Percentiles rank a stretch among this genome's conserved stretches.
Evolutionary conservation across 2,888 invertebrate species (phyloP).

Genomic region (Phymatocera aterrima): DNA sequence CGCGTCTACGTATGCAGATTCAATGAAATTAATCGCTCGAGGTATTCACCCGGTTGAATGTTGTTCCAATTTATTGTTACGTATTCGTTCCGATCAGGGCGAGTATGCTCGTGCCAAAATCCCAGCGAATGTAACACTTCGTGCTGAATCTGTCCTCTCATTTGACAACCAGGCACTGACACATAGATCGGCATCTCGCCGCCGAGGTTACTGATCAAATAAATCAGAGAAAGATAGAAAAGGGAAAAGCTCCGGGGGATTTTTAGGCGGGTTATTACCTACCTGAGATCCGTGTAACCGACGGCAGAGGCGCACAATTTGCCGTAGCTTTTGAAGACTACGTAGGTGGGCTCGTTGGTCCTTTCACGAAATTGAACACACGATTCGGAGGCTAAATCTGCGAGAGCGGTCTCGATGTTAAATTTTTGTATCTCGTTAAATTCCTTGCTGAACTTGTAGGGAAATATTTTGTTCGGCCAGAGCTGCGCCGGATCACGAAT

Average conservation of each 20-base stretch:
- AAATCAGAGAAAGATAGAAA: neutral
- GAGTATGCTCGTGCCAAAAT: conserved; percentile 67
- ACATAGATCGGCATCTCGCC: conserved; percentile 59
- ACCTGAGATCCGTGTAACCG: conserved; percentile 22
- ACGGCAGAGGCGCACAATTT: conserved; percentile 47
- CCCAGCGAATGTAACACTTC: conserved; percentile 66
- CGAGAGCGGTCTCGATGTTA: conserved; percentile 52
- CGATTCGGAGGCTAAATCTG: conserved; percentile 52
- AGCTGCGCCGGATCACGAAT: conserved; percentile 50
- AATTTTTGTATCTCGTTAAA: conserved; percentile 49
- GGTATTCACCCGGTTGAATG: conserved; percentile 58
- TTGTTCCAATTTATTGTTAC: conserved; percentile 62
- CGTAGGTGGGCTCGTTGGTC: conserved; percentile 50
- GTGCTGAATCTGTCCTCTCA: conserved; percentile 64
- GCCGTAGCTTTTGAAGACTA: conserved; percentile 54
- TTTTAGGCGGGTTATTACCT: neutral
- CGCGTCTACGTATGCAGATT: too few relatives aligned
- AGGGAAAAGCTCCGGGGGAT: neutral
- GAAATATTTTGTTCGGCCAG: conserved; percentile 57
- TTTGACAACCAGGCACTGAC: conserved; percentile 58
- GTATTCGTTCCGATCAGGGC: conserved; percentile 63
- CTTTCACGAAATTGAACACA: conserved; percentile 55
- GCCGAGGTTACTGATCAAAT: conserved; percentile 6
- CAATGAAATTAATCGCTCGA: too few relatives aligned
- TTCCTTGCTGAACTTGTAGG: conserved; percentile 55